Base-by-base conservation (phyloP, 2,888 invertebrate genomes). In the Chaetogeoica ovagalla region DNA sequence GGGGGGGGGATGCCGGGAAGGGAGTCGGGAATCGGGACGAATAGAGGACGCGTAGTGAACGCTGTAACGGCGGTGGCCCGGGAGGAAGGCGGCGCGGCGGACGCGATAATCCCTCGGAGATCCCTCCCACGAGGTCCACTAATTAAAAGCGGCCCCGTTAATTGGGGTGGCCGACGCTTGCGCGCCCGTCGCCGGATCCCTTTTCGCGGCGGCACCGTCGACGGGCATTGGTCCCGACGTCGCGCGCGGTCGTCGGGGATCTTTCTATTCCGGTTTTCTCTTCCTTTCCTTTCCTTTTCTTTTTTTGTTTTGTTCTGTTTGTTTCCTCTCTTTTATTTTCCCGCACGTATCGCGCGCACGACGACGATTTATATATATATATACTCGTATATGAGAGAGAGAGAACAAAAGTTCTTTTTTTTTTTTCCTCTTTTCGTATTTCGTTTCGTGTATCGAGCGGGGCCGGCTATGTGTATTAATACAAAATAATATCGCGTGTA, bases 91-190 rank as follows among this genome's bases (percentile, higher is more conserved):
- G 63, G 30, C 43, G 74, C 81, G 81, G 82, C 82, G 82, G 82
- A 83, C 83, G 83, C 83, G 83, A 84, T 83, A 84, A 83, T 82
- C 84, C 85, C 84, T 85, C 85, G 84, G 84, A 81, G 66, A 81
- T 81, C 73, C 81, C 79, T 79, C 79, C 79, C 79, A 63, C 63
- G 79, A 19, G 63, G 79, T 79, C 79, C 79, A 79, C 79, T 79
- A 79, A 79, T 79, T 79, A 79, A 79, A 79, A 79, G 39, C 70
- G n/a, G 65, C 63, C 79, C 79, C 23, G 79, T 79, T 79, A 79
- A 79, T 79, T 79, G 79, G 79, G 79, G 79, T 79, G 71, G 71
- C n/a, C 55, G 62, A 79, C 79, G 79, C 79, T 79, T 79, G 79
- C 79, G 77, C 73, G 63, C 17, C 73, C 72, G 63, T 43, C 62